phyloP scores from a whole-genome alignment of 2,888 invertebrate species.

The Apamea monoglypha region DNA sequence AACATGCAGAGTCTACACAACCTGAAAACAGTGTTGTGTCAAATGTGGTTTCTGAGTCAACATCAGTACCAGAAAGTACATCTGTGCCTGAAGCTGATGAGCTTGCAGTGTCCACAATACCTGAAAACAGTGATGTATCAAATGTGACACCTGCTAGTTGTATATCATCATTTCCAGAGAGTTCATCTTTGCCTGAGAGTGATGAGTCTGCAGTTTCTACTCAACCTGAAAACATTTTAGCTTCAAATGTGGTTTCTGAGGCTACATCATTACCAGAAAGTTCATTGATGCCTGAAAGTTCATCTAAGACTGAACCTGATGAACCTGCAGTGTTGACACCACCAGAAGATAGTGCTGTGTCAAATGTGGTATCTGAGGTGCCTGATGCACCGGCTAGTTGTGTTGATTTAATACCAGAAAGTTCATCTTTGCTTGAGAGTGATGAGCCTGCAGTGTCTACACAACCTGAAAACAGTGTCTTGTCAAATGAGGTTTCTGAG shows the following conservation, averaged over 20 bases:
- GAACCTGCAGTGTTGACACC: conserved; percentile 42
- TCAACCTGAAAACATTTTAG: background rate
- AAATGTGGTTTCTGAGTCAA: conserved; percentile 46
- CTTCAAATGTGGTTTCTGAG: conserved; percentile 44
- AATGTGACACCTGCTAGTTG: conserved; percentile 18
- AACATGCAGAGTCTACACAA: conserved; percentile 26
- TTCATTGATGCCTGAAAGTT: conserved; percentile 45
- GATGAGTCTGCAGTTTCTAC: conserved; percentile 32
- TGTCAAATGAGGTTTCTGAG: conserved; percentile 45
- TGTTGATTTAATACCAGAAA: conserved; percentile 42
- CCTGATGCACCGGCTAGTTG: background rate
- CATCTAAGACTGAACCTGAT: conserved; percentile 44
- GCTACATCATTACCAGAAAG: conserved; percentile 30
- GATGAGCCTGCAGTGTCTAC: conserved; percentile 31
- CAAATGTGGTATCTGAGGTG: conserved; percentile 15
- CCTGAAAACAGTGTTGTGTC: background rate
- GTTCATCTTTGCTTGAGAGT: conserved; percentile 46
- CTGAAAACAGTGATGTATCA: conserved; percentile 37
- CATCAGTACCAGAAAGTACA: conserved; percentile 47
- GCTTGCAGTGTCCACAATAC: conserved; percentile 39
- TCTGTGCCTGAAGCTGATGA: conserved; percentile 34
- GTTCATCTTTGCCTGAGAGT: conserved; percentile 46
- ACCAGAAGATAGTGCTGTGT: conserved; percentile 42
- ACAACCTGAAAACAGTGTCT: background rate
- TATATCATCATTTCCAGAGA: conserved; percentile 37